These are phyloP conservation scores for Planococcus citri DNA, from an alignment of 1,140 invertebrate genomes.

Conservation along the genomic window DNA sequence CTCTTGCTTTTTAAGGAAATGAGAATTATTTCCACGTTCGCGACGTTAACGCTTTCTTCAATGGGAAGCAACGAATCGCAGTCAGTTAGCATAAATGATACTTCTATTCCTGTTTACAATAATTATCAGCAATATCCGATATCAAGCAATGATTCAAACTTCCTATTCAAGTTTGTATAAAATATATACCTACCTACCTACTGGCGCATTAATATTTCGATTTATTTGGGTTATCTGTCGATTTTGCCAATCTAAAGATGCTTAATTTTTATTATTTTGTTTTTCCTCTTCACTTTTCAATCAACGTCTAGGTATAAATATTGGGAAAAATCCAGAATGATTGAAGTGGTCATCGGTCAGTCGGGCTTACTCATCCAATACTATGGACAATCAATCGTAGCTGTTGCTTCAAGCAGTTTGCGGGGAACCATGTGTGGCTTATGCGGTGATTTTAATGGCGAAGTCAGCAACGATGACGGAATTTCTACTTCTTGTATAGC, in stretches of 20 bases:
- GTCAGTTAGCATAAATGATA: background rate
- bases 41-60: background rate
- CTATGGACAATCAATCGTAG: constrained; percentile 30
- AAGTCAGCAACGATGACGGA: constrained; percentile 28
- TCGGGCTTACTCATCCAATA: constrained; percentile 29
- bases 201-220: too few species aligned
- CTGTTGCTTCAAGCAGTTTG: constrained; percentile 28
- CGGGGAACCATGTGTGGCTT: constrained; percentile 30
- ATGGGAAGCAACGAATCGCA: background rate
- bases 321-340: constrained; percentile 25
- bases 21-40: background rate
- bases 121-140: background rate
- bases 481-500: constrained; percentile 18
- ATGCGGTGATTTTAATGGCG: constrained; percentile 32
- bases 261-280: background rate
- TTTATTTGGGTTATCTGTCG: too few species aligned
- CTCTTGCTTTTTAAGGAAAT: background rate
- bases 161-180: background rate
- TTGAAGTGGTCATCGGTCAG: constrained; percentile 28
- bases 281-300: background rate
- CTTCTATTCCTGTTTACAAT: background rate
- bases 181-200: too few species aligned
- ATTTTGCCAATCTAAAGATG: background rate
- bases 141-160: background rate
- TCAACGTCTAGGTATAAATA: constrained; percentile 22